A percentile compares a stretch with the other conserved stretches of the same genome.
Evolutionary conservation across 2,797 vertebrate species (phyloP).

Genomic region (Carduelis carduelis): DNA sequence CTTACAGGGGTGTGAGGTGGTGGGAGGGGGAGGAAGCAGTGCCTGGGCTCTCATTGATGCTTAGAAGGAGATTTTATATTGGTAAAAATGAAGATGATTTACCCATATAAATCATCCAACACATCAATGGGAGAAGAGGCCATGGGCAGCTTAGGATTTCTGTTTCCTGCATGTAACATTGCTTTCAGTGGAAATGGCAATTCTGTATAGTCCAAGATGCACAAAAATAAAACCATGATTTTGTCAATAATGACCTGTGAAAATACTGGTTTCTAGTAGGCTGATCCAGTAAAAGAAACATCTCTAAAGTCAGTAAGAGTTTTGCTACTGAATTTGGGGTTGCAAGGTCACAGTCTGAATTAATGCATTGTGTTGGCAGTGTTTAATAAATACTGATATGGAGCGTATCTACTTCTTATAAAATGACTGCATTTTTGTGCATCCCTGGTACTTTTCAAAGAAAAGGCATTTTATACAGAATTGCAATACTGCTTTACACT

Average conservation of each 20-base stretch:
- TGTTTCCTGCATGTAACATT: neutral
- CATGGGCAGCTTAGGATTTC: neutral
- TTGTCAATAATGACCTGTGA: neutral
- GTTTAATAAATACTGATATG: neutral
- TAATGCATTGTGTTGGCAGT: neutral
- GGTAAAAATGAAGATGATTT: neutral
- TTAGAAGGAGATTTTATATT: neutral
- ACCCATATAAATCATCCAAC: neutral
- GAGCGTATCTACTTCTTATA: neutral
- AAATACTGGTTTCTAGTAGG: neutral
- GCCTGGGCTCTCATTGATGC: slow-evolving; percentile 16
- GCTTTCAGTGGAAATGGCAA: slow-evolving; percentile 34
- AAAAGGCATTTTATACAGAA: slow-evolving; percentile 54
- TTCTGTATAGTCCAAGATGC: slow-evolving; percentile 58
- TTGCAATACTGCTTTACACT: slow-evolving; percentile 22
- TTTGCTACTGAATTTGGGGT: neutral
- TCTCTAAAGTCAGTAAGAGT: neutral
- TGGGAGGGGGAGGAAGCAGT: neutral
- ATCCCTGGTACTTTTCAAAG: neutral
- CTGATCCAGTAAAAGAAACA: neutral
- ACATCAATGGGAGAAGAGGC: slow-evolving; percentile 22
- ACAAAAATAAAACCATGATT: neutral
- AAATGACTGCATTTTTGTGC: neutral
- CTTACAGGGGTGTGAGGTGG: neutral
- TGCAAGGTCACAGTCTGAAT: neutral